Evolutionary conservation across 2,888 invertebrate species (phyloP).

Genomic region (Perizoma flavofasciatum): DNA sequence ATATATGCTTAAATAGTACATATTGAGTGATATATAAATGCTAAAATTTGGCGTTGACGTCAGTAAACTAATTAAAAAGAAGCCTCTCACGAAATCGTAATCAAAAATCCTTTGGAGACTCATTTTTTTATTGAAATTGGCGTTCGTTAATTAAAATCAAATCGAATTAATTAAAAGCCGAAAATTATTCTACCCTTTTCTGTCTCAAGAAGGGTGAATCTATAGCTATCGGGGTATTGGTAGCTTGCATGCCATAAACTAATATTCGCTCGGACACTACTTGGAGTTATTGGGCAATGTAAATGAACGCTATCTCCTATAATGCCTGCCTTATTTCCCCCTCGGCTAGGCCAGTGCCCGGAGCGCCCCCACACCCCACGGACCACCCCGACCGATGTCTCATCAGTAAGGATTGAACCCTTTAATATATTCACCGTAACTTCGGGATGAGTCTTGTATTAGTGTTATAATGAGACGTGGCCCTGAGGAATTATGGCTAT

Average conservation of each 20-base stretch:
- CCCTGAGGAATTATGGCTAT: conserved; percentile 82
- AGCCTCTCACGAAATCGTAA: conserved; percentile 52
- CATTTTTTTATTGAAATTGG: conserved; percentile 74
- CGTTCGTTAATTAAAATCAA: conserved; percentile 78
- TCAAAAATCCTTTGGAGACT: conserved; percentile 73
- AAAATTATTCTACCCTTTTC: conserved; percentile 67
- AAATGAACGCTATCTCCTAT: conserved; percentile 84
- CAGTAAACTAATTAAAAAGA: conserved; percentile 38
- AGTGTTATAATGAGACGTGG: conserved; percentile 84
- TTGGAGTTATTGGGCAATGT: conserved; percentile 85
- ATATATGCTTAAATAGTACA: too few species aligned
- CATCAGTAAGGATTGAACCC: conserved; percentile 84
- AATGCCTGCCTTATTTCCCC: conserved; percentile 81
- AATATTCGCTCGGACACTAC: conserved; percentile 83
- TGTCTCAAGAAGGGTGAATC: conserved; percentile 17
- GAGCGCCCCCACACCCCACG: conserved; percentile 60
- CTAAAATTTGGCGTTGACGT: conserved; percentile 11
- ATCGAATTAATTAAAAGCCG: conserved; percentile 75
- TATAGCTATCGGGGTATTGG: conserved; percentile 4
- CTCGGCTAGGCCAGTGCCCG: conserved; percentile 71
- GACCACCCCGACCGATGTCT: conserved; percentile 78
- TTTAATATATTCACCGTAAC: conserved; percentile 84
- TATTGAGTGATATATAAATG: too few species aligned
- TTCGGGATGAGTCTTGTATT: conserved; percentile 84
- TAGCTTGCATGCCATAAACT: conserved; percentile 73